phyloP scores from a whole-genome alignment of 2,797 vertebrate genomes.

The Austrolebias charrua region DNA sequence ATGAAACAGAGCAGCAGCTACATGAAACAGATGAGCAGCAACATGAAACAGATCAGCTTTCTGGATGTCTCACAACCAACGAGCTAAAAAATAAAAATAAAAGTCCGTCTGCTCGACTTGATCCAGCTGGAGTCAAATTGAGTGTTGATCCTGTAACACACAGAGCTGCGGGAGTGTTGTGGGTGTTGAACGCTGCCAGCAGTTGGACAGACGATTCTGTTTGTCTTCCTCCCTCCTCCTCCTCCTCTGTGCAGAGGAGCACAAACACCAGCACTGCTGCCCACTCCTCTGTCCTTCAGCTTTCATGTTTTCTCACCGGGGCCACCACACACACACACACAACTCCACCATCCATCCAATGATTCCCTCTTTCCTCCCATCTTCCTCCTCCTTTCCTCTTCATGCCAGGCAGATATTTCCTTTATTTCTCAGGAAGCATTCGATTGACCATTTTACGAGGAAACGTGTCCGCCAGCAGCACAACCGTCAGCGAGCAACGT shows the following conservation, averaged over 20 bases:
- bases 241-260: conserved; percentile 44
- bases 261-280: conserved; percentile 67
- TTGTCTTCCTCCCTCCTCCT: conserved; percentile 11
- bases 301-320: conserved; percentile 53
- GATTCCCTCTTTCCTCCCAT: background rate
- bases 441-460: conserved; percentile 64
- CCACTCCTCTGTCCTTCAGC: conserved; percentile 54
- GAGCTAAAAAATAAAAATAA: background rate
- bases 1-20: too few relatives aligned
- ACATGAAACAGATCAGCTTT: too few relatives aligned
- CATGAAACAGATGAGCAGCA: too few relatives aligned
- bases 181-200: conserved; percentile 47
- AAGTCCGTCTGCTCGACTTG: background rate
- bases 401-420: conserved; percentile 69
- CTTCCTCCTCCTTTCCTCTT: conserved; percentile 4
- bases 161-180: conserved; percentile 16
- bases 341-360: background rate
- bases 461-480: conserved; percentile 69
- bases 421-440: conserved; percentile 78
- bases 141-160: conserved; percentile 4
- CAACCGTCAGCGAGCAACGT: conserved; percentile 26
- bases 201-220: conserved; percentile 46
- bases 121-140: background rate
- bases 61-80: background rate
- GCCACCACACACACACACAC: conserved; percentile 20